phyloP scores from a whole-genome alignment of 2,888 invertebrate species.

The Pristionchus exspectatus region DNA sequence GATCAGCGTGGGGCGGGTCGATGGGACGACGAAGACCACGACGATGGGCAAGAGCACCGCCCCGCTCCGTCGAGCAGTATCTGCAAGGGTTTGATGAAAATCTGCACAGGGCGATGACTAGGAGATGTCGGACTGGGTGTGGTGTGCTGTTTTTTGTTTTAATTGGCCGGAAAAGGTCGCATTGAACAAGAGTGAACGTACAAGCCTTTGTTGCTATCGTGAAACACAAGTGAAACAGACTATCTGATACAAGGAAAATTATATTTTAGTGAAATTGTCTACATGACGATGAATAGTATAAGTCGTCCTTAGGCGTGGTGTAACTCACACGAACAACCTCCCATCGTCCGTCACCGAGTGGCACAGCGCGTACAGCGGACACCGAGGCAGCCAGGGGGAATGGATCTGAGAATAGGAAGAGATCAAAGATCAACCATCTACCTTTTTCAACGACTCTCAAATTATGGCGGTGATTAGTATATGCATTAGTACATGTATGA shows the following conservation, averaged over 20 bases:
- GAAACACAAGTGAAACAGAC: background rate
- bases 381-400: background rate
- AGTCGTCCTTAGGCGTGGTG: background rate
- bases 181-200: background rate
- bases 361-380: slow-evolving; percentile 2
- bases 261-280: background rate
- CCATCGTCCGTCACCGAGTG: slow-evolving; percentile 17
- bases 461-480: too few relatives aligned
- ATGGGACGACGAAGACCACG: slow-evolving; percentile 10
- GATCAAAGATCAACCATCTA: background rate
- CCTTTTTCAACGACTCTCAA: too few relatives aligned
- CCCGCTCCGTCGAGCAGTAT: slow-evolving; percentile 25
- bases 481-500: too few relatives aligned
- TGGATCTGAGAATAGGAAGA: background rate
- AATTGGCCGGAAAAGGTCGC: too few relatives aligned
- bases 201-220: background rate
- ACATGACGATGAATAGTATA: background rate
- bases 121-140: background rate
- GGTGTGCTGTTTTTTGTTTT: background rate
- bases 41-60: background rate
- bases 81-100: background rate
- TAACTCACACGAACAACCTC: slow-evolving; percentile 6
- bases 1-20: background rate
- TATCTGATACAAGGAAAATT: too few relatives aligned
- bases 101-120: too few relatives aligned